Evolutionary conservation across 53 echinoderm and acorn worm genomes (phyloP), one percentile per base, ranked within the genome.

Genomic region (Echinometra lucunter): DNA sequence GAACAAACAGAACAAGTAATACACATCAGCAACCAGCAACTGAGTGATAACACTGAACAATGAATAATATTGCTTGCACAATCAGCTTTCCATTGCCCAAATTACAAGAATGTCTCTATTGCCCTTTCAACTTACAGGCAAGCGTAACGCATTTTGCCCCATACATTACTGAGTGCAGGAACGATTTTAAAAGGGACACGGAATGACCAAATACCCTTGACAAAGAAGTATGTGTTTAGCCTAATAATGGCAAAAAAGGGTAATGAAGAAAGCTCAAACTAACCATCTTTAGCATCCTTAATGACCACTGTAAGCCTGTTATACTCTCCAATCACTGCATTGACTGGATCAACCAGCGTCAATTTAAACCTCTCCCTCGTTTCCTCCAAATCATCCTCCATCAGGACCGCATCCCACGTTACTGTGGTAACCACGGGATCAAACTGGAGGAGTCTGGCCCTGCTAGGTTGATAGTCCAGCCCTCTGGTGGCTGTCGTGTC

Each of bases 371-470:
- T 37, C 82, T 99, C 99, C 32, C 98, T 78, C 17, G 96, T 96
- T 90, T 99, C 99, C 74, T 99, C 99, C 30, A 99, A 69, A 49
- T 96, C 96, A 44, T 99, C 98, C 16, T 80, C 93, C 28, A 98
- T 21, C 74, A 99, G 96, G 37, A 85, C 95, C 1, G 97, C 96
- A 47, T 96, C 94, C 96, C 96, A 99, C 23, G 96, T 95, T 23
- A 95, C 96, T 74, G 90, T 60, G n/a, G 96, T 53, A 42, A 97
- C 95, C 37, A 94, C 95, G 0, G 99, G 99, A 92, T 99, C 99
- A 89, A 99, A 96, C 96, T 99, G 99, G 45, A 99, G 95, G 72
- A 97, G 98, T 6, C 94, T 92, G 17, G 98, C 96, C 37, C 97
- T 66, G 63, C 96, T 90, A 13, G 97, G 95, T 17, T 74, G 58